A percentile compares a stretch with the other conserved stretches of the same genome.
Evolutionary conservation across 2,113 vertebrate genomes (phyloP).

Genomic region (Xerus inauris): DNA sequence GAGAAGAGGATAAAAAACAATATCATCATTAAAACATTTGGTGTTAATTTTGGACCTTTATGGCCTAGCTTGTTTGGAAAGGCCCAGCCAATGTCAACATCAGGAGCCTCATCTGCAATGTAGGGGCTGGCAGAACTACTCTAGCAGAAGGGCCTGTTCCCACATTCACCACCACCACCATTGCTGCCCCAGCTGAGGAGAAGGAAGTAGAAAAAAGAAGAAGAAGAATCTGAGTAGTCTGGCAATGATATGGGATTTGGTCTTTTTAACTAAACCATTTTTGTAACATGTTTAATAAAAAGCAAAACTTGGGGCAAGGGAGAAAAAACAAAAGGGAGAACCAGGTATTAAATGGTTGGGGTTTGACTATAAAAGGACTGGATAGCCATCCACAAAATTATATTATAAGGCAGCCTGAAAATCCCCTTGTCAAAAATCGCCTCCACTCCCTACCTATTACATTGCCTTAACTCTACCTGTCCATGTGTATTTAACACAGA

Average conservation of each 20-base stretch:
- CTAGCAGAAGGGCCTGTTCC: slow-evolving; percentile 84
- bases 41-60: not conserved
- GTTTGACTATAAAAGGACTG: not conserved
- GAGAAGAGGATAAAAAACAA: not conserved
- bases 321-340: not conserved
- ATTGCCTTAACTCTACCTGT: not conserved
- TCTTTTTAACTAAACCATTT: not conserved
- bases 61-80: slow-evolving; percentile 71
- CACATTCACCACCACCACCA: not conserved
- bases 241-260: slow-evolving; percentile 99
- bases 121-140: slow-evolving; percentile 93
- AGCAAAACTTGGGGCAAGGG: not conserved
- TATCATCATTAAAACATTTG: not conserved
- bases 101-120: slow-evolving; percentile 95
- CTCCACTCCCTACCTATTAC: not conserved
- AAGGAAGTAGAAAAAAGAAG: slow-evolving; percentile 99
- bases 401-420: not conserved
- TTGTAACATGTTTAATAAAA: not conserved
- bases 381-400: not conserved
- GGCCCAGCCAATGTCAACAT: slow-evolving; percentile 95
- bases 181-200: slow-evolving; percentile 93
- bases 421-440: slow-evolving; percentile 9
- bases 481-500: not conserved
- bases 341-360: not conserved
- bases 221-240: slow-evolving; percentile 97